Evolutionary conservation across 2,888 invertebrate genomes (phyloP), one percentile per base, ranked within the genome.

Genomic region (Ditylenchus weischeri): DNA sequence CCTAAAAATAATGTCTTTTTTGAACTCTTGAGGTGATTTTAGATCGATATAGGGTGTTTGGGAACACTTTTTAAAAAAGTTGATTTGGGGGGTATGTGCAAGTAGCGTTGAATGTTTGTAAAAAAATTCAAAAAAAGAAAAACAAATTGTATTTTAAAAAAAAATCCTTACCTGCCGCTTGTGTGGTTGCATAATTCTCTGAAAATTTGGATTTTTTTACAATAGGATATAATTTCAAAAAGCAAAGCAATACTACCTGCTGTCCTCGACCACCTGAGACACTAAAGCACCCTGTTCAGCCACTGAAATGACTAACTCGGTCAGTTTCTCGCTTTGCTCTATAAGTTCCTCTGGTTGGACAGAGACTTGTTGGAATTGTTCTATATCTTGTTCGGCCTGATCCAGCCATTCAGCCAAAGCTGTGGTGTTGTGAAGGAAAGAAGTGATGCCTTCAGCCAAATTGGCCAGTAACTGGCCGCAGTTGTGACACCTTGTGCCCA

Each of bases 291-390:
- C 57, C 29, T 66, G 62, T 21, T 72, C 69, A 15, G 71, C 57
- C 19, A 72, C 43, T 0, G 68, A 65, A 11, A 43, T 51, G 2
- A 62, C 71, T n/a, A 73, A 65, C 18, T 76, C 58, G 35, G 92
- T 90, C 11, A 94, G 86, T 79, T 92, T 90, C 79, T 93, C 92
- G 90, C 93, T 91, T 86, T 93, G 93, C 76, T 91, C 89, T 49
- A 92, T 85, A 63, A 95, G 86, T 79, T 92, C 91, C 79, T 95
- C 94, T 67, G 91, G 91, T 78, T 92, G 91, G 0, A 94, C 91
- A 51, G 89, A 88, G 29, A 81, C 65, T 35, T 83, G 76, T 10
- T 78, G 78, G 62, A 81, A 70, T 18, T 78, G 70, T 10, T 70
- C 63, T 10, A 95, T 86, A 78, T 90, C 87, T 66, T 88, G 88